Conservation (phyloP, 1,140 invertebrate genomes). For the Monomorium pharaonis region DNA sequence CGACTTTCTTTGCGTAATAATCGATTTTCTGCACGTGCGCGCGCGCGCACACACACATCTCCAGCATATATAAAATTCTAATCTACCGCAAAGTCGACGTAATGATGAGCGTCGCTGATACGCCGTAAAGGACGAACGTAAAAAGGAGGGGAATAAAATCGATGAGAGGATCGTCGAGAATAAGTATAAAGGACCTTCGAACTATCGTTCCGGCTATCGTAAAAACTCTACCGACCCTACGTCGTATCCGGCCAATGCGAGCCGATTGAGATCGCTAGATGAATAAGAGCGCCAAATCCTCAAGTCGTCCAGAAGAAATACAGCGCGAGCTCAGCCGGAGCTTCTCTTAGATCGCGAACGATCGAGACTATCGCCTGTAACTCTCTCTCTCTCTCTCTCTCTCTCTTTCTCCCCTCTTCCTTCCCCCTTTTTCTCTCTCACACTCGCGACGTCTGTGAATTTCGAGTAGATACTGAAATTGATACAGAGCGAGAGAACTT, state of each 20-base stretch:
- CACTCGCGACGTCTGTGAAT: conserved; percentile 30
- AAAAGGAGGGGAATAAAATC: conserved; percentile 32
- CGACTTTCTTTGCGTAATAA: conserved; percentile 12
- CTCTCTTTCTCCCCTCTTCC: neutral
- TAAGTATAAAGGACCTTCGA: conserved; percentile 39
- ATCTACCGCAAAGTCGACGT: conserved; percentile 45
- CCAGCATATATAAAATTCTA: conserved; percentile 58
- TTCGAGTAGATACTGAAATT: conserved; percentile 53
- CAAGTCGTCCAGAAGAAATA: conserved; percentile 35
- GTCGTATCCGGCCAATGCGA: conserved; percentile 43
- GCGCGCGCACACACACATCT: neutral
- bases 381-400: neutral
- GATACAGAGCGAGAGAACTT: conserved; percentile 23
- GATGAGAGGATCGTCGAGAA: conserved; percentile 63
- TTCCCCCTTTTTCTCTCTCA: neutral
- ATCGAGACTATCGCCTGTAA: conserved; percentile 34
- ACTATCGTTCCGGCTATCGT: conserved; percentile 41
- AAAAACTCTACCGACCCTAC: conserved; percentile 53
- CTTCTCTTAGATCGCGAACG: conserved; percentile 45
- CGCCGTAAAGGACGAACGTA: conserved; percentile 32
- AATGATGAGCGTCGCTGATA: conserved; percentile 60
- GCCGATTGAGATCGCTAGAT: conserved; percentile 56
- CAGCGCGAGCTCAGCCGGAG: conserved; percentile 56
- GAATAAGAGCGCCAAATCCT: conserved; percentile 54
- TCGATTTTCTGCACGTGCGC: conserved; percentile 24